Conservation (phyloP, 1,140 invertebrate species). For the Pantala flavescens region DNA sequence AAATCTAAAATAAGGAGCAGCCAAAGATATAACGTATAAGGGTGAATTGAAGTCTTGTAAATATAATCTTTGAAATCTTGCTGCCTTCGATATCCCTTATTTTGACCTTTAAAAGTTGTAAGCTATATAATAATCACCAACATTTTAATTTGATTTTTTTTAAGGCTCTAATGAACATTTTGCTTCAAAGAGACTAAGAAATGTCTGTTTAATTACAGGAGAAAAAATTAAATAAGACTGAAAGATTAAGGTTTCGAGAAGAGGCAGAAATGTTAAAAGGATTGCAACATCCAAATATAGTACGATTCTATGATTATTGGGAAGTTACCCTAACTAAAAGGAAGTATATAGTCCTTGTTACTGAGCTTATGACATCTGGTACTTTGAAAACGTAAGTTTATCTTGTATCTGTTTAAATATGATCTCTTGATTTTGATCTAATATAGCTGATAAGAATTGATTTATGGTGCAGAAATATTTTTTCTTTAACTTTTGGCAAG, state of each 20-base stretch:
- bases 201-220: slow-evolving; percentile 41
- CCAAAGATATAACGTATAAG: too few species aligned
- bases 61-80: too few species aligned
- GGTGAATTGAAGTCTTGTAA: too few species aligned
- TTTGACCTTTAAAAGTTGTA: too few species aligned
- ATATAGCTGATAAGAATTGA: neutral
- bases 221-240: slow-evolving; percentile 81
- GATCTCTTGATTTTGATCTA: neutral
- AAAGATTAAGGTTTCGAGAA: slow-evolving; percentile 91
- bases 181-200: too few species aligned
- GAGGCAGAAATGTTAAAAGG: slow-evolving; percentile 99
- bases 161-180: too few species aligned
- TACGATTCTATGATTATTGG: slow-evolving; percentile 99
- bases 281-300: slow-evolving; percentile 98
- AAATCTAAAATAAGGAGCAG: too few species aligned
- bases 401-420: neutral
- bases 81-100: too few species aligned
- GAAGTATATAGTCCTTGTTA: slow-evolving; percentile 97
- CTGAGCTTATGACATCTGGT: slow-evolving; percentile 98
- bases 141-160: too few species aligned
- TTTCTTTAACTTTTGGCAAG: too few species aligned
- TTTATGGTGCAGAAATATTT: too few species aligned
- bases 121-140: too few species aligned
- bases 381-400: slow-evolving; percentile 87
- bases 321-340: slow-evolving; percentile 82